A percentile compares a stretch with the other conserved stretches of the same genome.
phyloP scores from a whole-genome alignment of 2,888 invertebrate genomes.

The Thera britannica region DNA sequence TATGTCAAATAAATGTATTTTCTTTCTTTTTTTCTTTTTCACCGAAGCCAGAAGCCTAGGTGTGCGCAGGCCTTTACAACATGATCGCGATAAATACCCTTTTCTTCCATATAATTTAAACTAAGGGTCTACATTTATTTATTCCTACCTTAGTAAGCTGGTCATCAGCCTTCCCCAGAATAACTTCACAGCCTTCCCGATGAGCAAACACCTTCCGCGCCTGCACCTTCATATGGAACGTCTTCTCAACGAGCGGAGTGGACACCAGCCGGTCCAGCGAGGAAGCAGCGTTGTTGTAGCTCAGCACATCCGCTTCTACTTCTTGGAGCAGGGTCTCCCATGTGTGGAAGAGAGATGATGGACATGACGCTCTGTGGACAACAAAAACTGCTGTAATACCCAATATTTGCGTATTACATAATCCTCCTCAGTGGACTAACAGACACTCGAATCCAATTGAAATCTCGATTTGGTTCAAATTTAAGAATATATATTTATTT shows the following conservation, averaged over 20 bases:
- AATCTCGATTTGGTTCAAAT: too few relatives aligned
- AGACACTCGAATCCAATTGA: too few relatives aligned
- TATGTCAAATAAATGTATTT: too few relatives aligned
- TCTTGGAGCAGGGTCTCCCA: slow-evolving; percentile 97
- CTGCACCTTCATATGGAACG: slow-evolving; percentile 96
- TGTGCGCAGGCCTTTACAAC: too few relatives aligned
- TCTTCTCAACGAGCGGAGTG: slow-evolving; percentile 92
- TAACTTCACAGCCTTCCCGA: slow-evolving; percentile 94
- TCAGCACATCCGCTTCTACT: slow-evolving; percentile 94
- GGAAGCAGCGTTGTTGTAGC: slow-evolving; percentile 93
- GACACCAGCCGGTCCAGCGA: slow-evolving; percentile 91
- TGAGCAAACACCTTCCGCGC: slow-evolving; percentile 95
- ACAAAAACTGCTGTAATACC: neutral
- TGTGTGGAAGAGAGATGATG: slow-evolving; percentile 91
- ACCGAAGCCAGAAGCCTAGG: too few relatives aligned
- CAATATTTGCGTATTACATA: too few relatives aligned
- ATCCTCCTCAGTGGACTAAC: too few relatives aligned
- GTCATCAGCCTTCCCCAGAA: slow-evolving; percentile 90
- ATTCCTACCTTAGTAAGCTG: slow-evolving; percentile 79
- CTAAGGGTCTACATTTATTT: too few relatives aligned
- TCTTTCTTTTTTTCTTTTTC: too few relatives aligned
- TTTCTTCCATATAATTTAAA: too few relatives aligned
- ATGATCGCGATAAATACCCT: too few relatives aligned
- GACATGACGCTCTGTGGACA: slow-evolving; percentile 88
- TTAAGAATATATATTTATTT: too few relatives aligned